Percentiles rank a stretch among this genome's conserved stretches.
Evolutionary conservation across 2,888 invertebrate genomes (phyloP).

Genomic region (Platerodrilus igneus): DNA sequence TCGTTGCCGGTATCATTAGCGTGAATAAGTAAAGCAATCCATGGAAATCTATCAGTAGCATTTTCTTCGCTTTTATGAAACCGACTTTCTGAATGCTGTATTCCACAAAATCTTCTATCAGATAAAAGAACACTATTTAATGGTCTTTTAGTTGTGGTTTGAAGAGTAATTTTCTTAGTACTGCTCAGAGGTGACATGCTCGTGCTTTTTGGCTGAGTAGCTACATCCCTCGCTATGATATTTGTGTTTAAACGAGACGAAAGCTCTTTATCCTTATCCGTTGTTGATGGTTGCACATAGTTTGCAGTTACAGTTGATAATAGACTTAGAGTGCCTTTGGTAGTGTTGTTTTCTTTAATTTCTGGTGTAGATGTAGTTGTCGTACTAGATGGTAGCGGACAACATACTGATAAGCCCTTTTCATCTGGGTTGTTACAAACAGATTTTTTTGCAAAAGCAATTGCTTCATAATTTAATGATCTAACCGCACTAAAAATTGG

Average conservation of each 20-base stretch:
- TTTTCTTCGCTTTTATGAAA: neutral
- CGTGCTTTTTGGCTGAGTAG: too few species aligned
- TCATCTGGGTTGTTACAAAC: neutral
- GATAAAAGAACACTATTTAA: neutral
- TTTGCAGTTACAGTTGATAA: neutral
- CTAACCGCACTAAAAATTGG: neutral
- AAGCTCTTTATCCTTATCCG: neutral
- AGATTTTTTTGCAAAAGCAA: neutral
- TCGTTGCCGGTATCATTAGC: neutral
- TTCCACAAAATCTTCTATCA: constrained; percentile 2
- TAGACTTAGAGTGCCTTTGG: neutral
- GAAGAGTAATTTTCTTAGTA: too few species aligned
- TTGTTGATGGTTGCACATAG: neutral
- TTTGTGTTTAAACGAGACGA: neutral
- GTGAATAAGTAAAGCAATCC: constrained; percentile 3
- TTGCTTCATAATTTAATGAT: neutral
- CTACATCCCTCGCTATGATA: neutral
- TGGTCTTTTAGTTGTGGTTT: neutral
- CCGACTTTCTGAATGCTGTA: neutral
- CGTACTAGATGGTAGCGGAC: too few species aligned
- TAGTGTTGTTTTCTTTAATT: neutral
- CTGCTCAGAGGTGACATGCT: too few species aligned
- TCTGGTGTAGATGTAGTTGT: neutral
- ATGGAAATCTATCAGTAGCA: constrained; percentile 3
- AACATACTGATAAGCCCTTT: neutral